Evolutionary conservation across 2,113 vertebrate genomes (phyloP).

Genomic region (Leptobrachium ailaonicum): DNA sequence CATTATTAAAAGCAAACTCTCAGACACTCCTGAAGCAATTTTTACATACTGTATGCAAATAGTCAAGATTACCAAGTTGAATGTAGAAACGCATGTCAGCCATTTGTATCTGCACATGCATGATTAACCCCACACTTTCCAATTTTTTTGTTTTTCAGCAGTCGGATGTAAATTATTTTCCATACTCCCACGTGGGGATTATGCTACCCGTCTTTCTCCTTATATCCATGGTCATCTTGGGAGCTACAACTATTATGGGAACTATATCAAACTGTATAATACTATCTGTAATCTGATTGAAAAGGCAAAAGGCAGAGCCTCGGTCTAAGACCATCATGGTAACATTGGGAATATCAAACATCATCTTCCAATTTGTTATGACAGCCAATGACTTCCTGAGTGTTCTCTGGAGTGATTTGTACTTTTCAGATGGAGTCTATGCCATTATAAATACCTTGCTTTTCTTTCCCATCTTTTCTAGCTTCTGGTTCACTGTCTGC

Average conservation of each 20-base stretch:
- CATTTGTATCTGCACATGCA: too few species aligned
- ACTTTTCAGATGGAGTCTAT: conserved; percentile 36
- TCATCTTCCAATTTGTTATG: conserved; percentile 19
- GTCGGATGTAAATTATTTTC: not conserved
- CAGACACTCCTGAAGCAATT: too few species aligned
- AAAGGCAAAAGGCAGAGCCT: conserved; percentile 54
- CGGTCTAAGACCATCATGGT: conserved; percentile 54
- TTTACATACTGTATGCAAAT: too few species aligned
- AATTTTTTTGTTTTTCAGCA: not conserved
- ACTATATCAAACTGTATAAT: conserved; percentile 55
- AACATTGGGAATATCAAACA: conserved; percentile 54
- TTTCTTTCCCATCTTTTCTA: conserved; percentile 31
- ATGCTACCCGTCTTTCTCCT: not conserved
- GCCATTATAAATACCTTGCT: conserved; percentile 41
- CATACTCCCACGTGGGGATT: not conserved
- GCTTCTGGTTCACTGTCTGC: conserved; percentile 52
- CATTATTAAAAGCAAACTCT: too few species aligned
- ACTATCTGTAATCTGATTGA: conserved; percentile 49
- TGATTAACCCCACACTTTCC: too few species aligned
- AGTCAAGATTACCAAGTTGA: too few species aligned
- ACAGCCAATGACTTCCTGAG: not conserved
- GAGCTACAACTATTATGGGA: conserved; percentile 46
- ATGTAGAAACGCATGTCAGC: too few species aligned
- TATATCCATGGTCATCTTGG: not conserved
- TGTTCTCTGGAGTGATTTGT: not conserved